Base-by-base conservation (phyloP, 1,140 invertebrate species). In the Pseudomyrmex cubaensis region DNA sequence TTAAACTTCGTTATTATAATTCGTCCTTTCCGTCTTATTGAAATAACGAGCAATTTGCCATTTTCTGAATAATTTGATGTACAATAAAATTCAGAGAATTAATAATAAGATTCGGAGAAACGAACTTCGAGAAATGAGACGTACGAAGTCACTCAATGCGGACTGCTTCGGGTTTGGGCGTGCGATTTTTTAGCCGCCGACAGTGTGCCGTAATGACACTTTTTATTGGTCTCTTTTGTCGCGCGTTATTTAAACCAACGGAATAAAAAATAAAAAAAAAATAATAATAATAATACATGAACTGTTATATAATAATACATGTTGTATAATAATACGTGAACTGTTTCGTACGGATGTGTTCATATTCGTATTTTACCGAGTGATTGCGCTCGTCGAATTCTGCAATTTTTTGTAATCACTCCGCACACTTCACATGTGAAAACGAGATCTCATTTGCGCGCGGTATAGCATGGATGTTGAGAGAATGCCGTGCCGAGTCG, bases 371-470 rank as follows among this genome's bases (percentile, higher is more conserved):
- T 20, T 20, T 20, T 20, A 20, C 20, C 44, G 61, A 64, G 46
- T 17, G 7, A 50, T 72, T 56, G 73, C 20, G 20, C 20, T 20
- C 20, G 20, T 20, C 20, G 44, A 83, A 83, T 83, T 77, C 54
- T 57, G 73, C 62, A 83, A 77, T 83, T 83, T 76, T 59, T 61
- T 35, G 63, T 78, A 70, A 78, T 72, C 54, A 25, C 25, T 25
- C 3, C 0, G 25, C 25, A 66, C 70, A 25, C 15, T 50, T 70
- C 35, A 48, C n/a, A 67, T 22, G 73, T 50, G 66, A 56, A 80
- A 72, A 78, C 44, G 62, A 66, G n/a, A 56, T 25, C 48, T 82
- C 56, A 72, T 72, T 67, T 44, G 56, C 72, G 22, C 22, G 35
- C 50, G 15, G n/a, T 22, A 25, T 20, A 46, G 48, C 20, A 62